Percentiles rank a stretch among this genome's conserved stretches.
These are phyloP conservation scores for Thymelicus lineola DNA, from an alignment of 2,888 invertebrate genomes.

Conservation along the genomic window DNA sequence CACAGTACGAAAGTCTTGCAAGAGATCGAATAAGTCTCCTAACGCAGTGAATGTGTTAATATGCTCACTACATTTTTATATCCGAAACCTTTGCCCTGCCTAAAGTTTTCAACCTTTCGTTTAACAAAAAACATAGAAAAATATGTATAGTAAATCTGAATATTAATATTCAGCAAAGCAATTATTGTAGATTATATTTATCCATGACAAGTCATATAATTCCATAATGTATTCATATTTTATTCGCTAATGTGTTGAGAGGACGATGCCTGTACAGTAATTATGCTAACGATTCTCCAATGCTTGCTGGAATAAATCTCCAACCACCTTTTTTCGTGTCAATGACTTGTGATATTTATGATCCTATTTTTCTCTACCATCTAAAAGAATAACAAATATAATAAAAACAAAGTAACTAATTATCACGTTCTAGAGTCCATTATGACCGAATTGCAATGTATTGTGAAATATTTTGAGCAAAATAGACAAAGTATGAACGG, in stretches of 20 bases:
- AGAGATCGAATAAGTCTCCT: too few relatives aligned
- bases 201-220: conserved; percentile 21
- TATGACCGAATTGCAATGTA: neutral
- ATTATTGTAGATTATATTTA: neutral
- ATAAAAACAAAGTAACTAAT: neutral
- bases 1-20: too few relatives aligned
- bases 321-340: conserved; percentile 39
- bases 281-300: conserved; percentile 42
- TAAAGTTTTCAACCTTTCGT: too few relatives aligned
- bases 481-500: too few relatives aligned
- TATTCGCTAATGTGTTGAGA: conserved; percentile 39
- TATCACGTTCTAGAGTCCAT: neutral
- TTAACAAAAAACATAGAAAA: too few relatives aligned
- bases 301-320: conserved; percentile 10
- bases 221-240: conserved; percentile 30
- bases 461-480: neutral
- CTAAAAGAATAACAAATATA: neutral
- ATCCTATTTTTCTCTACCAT: conserved; percentile 13
- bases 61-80: too few relatives aligned
- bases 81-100: too few relatives aligned
- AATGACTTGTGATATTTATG: conserved; percentile 46
- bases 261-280: conserved; percentile 40
- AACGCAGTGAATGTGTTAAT: too few relatives aligned
- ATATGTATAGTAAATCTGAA: too few relatives aligned
- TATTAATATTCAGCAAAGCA: neutral